Conservation (phyloP, 2,888 invertebrate genomes). For the Drosophila pegasa region DNA sequence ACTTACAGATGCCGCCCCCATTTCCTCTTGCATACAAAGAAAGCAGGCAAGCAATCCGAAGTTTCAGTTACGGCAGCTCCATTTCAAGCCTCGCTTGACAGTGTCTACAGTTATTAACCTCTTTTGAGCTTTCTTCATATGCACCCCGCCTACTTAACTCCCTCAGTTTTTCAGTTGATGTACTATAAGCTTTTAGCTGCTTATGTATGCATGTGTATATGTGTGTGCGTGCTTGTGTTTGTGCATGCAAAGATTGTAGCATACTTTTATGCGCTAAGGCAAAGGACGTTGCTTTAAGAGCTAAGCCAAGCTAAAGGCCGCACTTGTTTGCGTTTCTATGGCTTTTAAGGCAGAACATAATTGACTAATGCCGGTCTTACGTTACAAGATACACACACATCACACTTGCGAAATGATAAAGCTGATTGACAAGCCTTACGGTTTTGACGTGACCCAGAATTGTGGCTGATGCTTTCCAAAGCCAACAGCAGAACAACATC, state of each 20-base stretch:
- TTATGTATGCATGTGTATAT: constrained; percentile 28
- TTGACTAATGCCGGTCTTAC: constrained; percentile 55
- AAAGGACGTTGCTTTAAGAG: constrained; percentile 35
- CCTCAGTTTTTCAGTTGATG: constrained; percentile 30
- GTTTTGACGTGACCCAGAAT: constrained; percentile 48
- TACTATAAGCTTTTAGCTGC: constrained; percentile 50
- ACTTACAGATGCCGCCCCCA: neutral
- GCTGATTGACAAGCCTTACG: constrained; percentile 54
- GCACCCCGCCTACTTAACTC: neutral
- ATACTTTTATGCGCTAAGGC: constrained; percentile 24
- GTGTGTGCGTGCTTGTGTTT: constrained; percentile 7
- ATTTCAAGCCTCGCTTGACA: constrained; percentile 29
- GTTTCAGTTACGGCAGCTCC: constrained; percentile 28
- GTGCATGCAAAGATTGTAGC: constrained; percentile 38
- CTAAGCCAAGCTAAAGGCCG: constrained; percentile 42
- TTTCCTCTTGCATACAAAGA: constrained; percentile 13
- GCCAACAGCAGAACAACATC: constrained; percentile 39
- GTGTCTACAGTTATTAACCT: constrained; percentile 62
- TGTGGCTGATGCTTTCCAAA: constrained; percentile 33
- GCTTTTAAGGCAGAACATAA: constrained; percentile 55
- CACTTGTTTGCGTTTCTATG: constrained; percentile 53
- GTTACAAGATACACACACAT: constrained; percentile 46
- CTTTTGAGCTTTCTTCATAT: constrained; percentile 29
- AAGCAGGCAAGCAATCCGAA: constrained; percentile 18
- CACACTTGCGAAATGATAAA: constrained; percentile 14